phyloP scores from a whole-genome alignment of 64 coral and sea anemone species.

The Montipora cactus region DNA sequence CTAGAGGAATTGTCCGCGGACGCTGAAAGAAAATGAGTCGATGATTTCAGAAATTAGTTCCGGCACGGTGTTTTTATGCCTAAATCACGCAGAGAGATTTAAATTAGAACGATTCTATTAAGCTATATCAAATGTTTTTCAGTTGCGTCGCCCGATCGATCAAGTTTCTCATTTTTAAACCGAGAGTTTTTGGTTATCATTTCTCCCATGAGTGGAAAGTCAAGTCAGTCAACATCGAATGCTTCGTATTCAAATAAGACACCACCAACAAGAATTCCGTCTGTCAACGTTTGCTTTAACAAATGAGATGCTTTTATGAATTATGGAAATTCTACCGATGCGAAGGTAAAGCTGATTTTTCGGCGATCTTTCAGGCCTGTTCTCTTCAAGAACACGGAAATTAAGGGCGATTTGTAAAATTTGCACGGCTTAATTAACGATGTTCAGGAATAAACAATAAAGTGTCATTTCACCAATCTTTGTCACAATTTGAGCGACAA shows the following conservation, averaged over 20 bases:
- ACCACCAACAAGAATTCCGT: constrained; percentile 24
- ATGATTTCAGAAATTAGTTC: constrained; percentile 27
- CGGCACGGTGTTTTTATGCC: constrained; percentile 14
- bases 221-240: constrained; percentile 1
- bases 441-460: background rate
- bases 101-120: background rate
- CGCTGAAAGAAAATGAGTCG: constrained; percentile 6
- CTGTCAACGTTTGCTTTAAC: constrained; percentile 29
- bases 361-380: constrained; percentile 10
- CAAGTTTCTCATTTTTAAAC: background rate
- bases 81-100: background rate
- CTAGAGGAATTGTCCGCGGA: background rate
- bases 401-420: background rate
- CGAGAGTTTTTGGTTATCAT: background rate
- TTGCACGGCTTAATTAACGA: background rate
- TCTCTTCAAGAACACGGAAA: background rate
- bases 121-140: too few species aligned
- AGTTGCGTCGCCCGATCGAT: too few species aligned
- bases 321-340: constrained; percentile 49
- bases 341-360: background rate
- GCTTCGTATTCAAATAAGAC: constrained; percentile 30
- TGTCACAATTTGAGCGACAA: background rate
- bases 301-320: constrained; percentile 51
- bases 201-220: background rate
- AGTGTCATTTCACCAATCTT: too few species aligned